These are phyloP conservation scores for Limosa lapponica DNA, from an alignment of 2,797 vertebrate species.

Conservation along the genomic window DNA sequence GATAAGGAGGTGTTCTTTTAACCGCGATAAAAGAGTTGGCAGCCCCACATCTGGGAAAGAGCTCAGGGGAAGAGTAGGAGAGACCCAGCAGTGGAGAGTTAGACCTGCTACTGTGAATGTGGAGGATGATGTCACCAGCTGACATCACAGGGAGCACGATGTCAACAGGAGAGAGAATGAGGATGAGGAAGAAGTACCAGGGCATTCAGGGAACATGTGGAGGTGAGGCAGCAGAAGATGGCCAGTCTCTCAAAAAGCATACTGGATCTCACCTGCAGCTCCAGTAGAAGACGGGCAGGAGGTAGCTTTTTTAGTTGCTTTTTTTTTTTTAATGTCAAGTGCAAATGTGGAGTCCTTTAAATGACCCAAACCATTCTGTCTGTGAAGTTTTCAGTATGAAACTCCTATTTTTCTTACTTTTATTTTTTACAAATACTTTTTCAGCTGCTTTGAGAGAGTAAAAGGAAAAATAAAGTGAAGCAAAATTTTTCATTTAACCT, in stretches of 20 bases:
- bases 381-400: not conserved
- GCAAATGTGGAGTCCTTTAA: not conserved
- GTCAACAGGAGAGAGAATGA: not conserved
- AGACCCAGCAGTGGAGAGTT: not conserved
- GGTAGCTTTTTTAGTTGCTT: not conserved
- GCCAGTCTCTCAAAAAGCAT: not conserved
- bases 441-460: not conserved
- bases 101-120: not conserved
- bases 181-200: not conserved
- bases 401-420: not conserved
- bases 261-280: not conserved
- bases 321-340: not conserved
- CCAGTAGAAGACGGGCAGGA: not conserved
- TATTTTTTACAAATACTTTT: not conserved
- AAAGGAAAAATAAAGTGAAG: not conserved
- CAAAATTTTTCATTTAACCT: not conserved
- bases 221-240: not conserved
- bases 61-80: not conserved
- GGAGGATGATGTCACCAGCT: not conserved
- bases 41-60: not conserved
- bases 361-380: not conserved
- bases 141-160: fast-evolving
- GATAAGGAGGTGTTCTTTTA: slow-evolving; percentile 18
- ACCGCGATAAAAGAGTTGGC: not conserved
- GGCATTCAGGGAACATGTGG: not conserved